phyloP scores from a whole-genome alignment of 2,797 vertebrate species.

The Anisognathus igniventris region DNA sequence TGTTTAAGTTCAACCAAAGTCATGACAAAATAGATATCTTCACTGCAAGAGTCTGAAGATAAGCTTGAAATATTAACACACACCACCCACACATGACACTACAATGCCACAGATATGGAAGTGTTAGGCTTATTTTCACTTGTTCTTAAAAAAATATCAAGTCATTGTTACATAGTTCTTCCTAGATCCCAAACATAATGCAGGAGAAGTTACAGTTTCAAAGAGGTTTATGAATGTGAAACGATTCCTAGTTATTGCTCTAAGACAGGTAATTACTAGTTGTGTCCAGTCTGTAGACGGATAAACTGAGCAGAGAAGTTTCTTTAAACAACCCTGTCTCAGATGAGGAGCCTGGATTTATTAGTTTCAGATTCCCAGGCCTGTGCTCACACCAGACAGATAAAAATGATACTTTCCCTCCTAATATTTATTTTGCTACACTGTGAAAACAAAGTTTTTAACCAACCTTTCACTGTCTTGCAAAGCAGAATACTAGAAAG shows the following conservation, averaged over 20 bases:
- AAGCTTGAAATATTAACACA: neutral
- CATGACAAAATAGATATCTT: neutral
- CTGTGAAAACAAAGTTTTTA: neutral
- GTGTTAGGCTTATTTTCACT: neutral
- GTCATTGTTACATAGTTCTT: neutral
- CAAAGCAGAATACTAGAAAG: neutral
- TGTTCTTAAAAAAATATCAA: neutral
- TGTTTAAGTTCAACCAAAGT: neutral
- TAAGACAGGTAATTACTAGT: neutral
- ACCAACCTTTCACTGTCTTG: neutral
- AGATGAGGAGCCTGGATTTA: neutral
- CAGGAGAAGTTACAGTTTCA: neutral
- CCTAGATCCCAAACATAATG: neutral
- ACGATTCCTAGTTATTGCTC: neutral
- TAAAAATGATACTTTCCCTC: neutral
- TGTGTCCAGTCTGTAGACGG: neutral
- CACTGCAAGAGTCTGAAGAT: neutral
- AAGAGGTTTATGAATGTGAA: neutral
- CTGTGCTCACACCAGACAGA: neutral
- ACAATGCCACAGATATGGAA: accelerated
- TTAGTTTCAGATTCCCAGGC: neutral
- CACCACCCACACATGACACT: neutral
- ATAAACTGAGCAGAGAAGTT: neutral
- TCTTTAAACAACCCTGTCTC: neutral
- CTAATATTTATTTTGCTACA: neutral